phyloP scores from a whole-genome alignment of 1,140 invertebrate species.

The Phenacoccus solenopsis region DNA sequence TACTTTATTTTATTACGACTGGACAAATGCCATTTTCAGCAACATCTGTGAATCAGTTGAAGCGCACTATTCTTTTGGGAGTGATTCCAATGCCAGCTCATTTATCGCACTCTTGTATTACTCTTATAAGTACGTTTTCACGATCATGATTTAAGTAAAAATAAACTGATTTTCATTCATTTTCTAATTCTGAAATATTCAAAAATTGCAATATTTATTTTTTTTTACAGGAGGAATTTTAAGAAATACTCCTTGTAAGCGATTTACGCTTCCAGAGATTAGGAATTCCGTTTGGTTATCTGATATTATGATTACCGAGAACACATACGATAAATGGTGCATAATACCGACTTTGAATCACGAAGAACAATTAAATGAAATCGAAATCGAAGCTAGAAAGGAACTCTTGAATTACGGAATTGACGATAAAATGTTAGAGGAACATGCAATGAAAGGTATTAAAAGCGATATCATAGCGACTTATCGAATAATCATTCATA shows the following conservation, averaged over 20 bases:
- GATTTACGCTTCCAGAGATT: conserved; percentile 39
- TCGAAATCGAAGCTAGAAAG: conserved; percentile 27
- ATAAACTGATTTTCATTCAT: no score
- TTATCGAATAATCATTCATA: conserved; percentile 45
- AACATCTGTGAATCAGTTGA: conserved; percentile 47
- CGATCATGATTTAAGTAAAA: background rate
- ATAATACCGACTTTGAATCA: conserved; percentile 25
- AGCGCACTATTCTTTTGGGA: conserved; percentile 52
- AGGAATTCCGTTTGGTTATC: conserved; percentile 39
- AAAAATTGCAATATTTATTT: no score
- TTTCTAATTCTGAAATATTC: no score
- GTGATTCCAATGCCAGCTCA: conserved; percentile 41
- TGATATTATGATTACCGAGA: conserved; percentile 31
- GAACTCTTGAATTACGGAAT: conserved; percentile 41
- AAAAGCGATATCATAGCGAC: conserved; percentile 42
- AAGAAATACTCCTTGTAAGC: conserved; percentile 36
- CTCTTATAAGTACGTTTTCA: conserved; percentile 32
- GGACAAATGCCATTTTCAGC: conserved; percentile 65
- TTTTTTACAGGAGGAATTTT: conserved; percentile 36
- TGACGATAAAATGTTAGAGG: conserved; percentile 36
- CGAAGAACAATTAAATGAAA: conserved; percentile 20
- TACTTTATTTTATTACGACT: conserved; percentile 67
- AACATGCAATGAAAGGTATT: conserved; percentile 36
- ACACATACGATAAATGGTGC: conserved; percentile 26
- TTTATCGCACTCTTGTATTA: conserved; percentile 32